These are phyloP conservation scores for Mus pahari DNA, from an alignment of 2,113 vertebrate species.

Conservation along the genomic window DNA sequence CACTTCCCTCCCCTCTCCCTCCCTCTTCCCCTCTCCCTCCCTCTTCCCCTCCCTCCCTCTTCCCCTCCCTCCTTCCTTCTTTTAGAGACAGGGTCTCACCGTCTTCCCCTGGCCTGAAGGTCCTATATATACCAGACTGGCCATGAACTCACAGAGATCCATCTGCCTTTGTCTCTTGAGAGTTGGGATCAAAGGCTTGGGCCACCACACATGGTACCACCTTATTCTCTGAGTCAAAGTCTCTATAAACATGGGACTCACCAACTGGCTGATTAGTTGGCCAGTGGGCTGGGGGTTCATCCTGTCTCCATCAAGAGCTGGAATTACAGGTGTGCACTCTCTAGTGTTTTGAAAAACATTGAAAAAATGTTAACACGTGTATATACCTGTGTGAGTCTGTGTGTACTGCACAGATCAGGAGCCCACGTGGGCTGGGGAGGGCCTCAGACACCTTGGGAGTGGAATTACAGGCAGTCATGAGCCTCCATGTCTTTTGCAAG, in stretches of 20 bases:
- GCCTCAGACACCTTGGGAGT: neutral
- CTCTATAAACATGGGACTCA: neutral
- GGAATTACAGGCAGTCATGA: neutral
- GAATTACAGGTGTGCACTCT: neutral
- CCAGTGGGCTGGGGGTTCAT: neutral
- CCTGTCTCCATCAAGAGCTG: neutral
- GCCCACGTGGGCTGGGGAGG: too few species aligned
- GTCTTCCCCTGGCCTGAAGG: neutral
- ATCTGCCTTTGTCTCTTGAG: neutral
- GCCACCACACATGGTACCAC: neutral
- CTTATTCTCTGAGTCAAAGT: neutral
- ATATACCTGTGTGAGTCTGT: neutral
- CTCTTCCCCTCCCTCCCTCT: accelerated
- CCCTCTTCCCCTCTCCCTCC: accelerated
- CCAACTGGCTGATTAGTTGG: neutral
- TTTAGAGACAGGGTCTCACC: neutral
- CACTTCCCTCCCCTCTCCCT: too few species aligned
- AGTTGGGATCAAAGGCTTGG: neutral
- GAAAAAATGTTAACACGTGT: neutral
- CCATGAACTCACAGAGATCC: neutral
- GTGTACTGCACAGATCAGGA: neutral
- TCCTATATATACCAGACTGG: neutral
- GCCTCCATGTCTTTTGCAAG: neutral
- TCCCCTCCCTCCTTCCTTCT: neutral
- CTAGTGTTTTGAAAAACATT: neutral